Base-by-base conservation (phyloP, 2,113 vertebrate species). In the Lutjanus erythropterus region DNA sequence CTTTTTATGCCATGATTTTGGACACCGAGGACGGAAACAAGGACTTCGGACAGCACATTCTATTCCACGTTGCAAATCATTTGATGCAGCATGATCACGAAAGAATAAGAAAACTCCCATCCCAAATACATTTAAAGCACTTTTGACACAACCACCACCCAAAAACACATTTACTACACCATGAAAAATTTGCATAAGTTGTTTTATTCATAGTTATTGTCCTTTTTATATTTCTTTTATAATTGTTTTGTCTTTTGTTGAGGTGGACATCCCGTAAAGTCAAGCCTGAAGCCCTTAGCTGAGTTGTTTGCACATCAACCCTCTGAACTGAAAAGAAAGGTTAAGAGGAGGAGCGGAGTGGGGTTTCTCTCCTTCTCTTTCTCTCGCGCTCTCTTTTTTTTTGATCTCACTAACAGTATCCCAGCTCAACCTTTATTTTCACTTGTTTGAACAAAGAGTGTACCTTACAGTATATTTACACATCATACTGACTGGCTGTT, bases 391-490 rank as follows among this genome's bases (percentile, higher is more conserved):
- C 58, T 85, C 78, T 91, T 81, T 86, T n/a, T n/a, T n/a, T n/a
- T n/a, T n/a, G n/a, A 75, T 88, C 80, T 85, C 71, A 52, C 62
- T 71, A 35, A 55, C 76, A 76, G 68, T 71, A 89, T 76, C 81
- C 73, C 86, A 86, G 80, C 90, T 90, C 86, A 90, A 86, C 86
- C 83, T 85, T 80, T 89, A 76, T 83, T 89, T 92, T 89, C 70
- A 89, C 86, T 89, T 85, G 75, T 93, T 91, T 90, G 77, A 89
- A 91, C 91, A 93, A 92, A 91, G 81, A 93, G 90, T 91, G 87
- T 88, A 95, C 92, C 93, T 81, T 91, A 94, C 92, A 93, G 91
- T 89, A 92, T 95, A 95, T 95, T 93, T 95, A 95, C 94, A 95
- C 91, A 93, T 91, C 89, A 89, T 86, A 94, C 86, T 84, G 84